A percentile compares a stretch with the other conserved stretches of the same genome.
These are phyloP conservation scores for Hemaris fuciformis DNA, from an alignment of 2,888 invertebrate species.

Conservation along the genomic window DNA sequence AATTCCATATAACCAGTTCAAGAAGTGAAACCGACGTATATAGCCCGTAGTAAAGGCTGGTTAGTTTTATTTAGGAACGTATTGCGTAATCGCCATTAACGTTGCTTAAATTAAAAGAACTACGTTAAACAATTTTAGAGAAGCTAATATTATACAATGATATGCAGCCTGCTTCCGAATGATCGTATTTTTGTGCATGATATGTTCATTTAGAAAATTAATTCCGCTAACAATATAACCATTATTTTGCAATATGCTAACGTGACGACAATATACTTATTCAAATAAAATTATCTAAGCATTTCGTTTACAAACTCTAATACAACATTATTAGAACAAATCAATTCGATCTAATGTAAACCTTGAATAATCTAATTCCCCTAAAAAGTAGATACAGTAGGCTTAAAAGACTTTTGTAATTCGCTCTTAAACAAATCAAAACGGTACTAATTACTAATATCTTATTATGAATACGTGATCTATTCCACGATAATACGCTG, in stretches of 20 bases:
- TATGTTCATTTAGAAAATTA: slow-evolving; percentile 11
- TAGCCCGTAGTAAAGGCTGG: neutral
- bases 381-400: neutral
- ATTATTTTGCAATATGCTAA: neutral
- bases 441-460: neutral
- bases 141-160: slow-evolving; percentile 29
- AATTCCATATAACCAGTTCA: slow-evolving; percentile 18
- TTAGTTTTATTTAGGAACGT: neutral
- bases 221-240: slow-evolving; percentile 4
- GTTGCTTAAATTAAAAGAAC: neutral
- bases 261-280: neutral
- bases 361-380: neutral
- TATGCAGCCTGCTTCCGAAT: slow-evolving; percentile 6
- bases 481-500: neutral
- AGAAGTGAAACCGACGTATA: slow-evolving; percentile 12
- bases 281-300: slow-evolving; percentile 8
- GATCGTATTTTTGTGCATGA: slow-evolving; percentile 13
- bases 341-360: neutral
- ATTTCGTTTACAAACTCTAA: slow-evolving; percentile 7
- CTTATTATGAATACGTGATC: neutral
- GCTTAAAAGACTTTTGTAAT: neutral
- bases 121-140: slow-evolving; percentile 14
- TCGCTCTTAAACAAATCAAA: neutral
- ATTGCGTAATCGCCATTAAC: neutral
- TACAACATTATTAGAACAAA: neutral